Percentiles rank a stretch among this genome's conserved stretches.
Evolutionary conservation across 2,797 vertebrate genomes (phyloP).

Genomic region (Ciconia nigra): DNA sequence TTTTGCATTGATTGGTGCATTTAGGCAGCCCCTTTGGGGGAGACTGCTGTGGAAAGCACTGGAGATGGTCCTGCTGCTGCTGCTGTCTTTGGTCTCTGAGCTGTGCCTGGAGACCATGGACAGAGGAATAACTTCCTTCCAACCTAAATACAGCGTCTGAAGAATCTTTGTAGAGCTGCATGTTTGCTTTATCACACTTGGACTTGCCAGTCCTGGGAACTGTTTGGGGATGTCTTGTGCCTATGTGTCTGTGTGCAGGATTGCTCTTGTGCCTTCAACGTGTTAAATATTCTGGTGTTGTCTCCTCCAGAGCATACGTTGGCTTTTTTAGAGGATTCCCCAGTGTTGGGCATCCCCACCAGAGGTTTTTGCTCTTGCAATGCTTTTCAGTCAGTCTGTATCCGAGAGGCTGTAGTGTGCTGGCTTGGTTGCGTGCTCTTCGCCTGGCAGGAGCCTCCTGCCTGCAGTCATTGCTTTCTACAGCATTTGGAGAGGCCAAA

Average conservation of each 20-base stretch:
- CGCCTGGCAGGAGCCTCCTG: not conserved
- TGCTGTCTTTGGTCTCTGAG: not conserved
- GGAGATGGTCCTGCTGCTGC: not conserved
- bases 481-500: not conserved
- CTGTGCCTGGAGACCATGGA: not conserved
- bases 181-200: not conserved
- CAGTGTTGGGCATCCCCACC: not conserved
- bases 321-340: not conserved
- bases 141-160: not conserved
- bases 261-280: not conserved
- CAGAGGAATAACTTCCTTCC: not conserved
- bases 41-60: not conserved
- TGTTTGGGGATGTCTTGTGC: not conserved
- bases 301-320: not conserved
- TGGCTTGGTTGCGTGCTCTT: not conserved
- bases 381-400: not conserved
- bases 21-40: not conserved
- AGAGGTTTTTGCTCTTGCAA: not conserved
- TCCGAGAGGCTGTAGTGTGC: not conserved
- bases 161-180: not conserved
- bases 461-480: not conserved
- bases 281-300: not conserved
- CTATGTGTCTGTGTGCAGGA: not conserved
- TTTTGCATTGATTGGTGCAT: not conserved
- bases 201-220: not conserved